Base-by-base conservation (phyloP, 1,140 invertebrate species). In the Mylabris phalerata region DNA sequence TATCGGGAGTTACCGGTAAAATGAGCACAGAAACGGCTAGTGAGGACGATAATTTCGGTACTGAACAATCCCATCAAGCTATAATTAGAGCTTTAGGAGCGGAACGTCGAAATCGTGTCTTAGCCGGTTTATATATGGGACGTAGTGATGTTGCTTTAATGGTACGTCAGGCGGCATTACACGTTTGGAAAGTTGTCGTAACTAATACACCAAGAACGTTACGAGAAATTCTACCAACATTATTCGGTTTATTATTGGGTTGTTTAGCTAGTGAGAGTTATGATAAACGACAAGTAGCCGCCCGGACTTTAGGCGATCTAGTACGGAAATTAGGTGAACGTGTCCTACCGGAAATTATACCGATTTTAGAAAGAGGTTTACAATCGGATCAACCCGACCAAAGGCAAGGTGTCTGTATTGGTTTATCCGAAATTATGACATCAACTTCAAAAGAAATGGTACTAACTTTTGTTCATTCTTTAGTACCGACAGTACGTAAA, bases 41-140 rank as follows among this genome's bases (percentile, higher is more conserved):
- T 66, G 97, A 99, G 73, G 97, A 99, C 76, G 97, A 99, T 72
- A 99, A 98, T 74, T 98, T 99, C 77, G 97, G 96, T 50, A 98
- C 97, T 0, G 96, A 98, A 76, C 89, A 93, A 65, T 97, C 94
- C 0, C 93, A 98, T 67, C 81, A 85, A 72, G 91, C 92, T 1
- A 98, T 99, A 62, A 88, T 97, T 55, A 82, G 81, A 19, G 86
- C 90, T 4, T 78, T 98, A 4, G 96, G 97, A 7, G 81, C 81
- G 3, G 93, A 98, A 65, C 78, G 94, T 49, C 79, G 95, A 52
- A 98, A 99, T 73, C 76, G 94, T 39, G 95, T 99, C 3, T 73
- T 99, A 25, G 93, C 95, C 41, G 95, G 95, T 7, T 77, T 99
- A 11, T 99, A 99, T 70, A 98, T 99, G 93, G 93, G 94, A 26